phyloP scores from a whole-genome alignment of 2,888 invertebrate genomes.

The Eilema depressum region DNA sequence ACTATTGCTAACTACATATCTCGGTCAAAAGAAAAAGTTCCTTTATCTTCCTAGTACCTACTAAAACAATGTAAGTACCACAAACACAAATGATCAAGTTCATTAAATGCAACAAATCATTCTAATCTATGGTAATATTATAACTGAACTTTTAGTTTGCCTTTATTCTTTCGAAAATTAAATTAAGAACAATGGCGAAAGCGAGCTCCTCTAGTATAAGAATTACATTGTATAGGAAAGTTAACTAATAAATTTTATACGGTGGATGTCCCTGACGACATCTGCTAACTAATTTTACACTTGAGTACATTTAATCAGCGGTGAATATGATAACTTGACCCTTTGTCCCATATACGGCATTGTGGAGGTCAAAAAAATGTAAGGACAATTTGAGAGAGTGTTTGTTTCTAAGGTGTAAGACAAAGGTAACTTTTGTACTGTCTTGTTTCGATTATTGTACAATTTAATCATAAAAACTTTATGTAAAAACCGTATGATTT shows the following conservation, averaged over 20 bases:
- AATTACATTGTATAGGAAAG: conserved; percentile 47
- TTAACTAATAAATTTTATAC: conserved; percentile 51
- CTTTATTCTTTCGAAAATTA: conserved; percentile 45
- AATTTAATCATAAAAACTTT: too few species aligned
- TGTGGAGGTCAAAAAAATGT: neutral
- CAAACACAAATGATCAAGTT: conserved; percentile 43
- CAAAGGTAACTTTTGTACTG: neutral
- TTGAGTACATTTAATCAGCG: conserved; percentile 59
- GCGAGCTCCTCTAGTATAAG: conserved; percentile 41
- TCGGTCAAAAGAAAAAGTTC: neutral
- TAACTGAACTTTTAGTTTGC: conserved; percentile 29
- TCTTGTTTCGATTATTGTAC: neutral
- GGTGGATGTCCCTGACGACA: conserved; percentile 28
- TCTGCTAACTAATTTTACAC: conserved; percentile 57
- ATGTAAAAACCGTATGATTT: too few species aligned
- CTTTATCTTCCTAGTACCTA: neutral
- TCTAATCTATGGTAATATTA: conserved; percentile 26
- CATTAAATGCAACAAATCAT: conserved; percentile 29
- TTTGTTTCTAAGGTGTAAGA: neutral
- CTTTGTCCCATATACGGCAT: neutral
- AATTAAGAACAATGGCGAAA: conserved; percentile 32
- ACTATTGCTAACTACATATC: neutral
- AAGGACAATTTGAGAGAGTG: neutral
- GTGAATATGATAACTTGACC: conserved; percentile 32
- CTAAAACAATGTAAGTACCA: neutral